These are phyloP conservation scores for Therioaphis trifolii DNA, from an alignment of 2,888 invertebrate species.

Conservation along the genomic window DNA sequence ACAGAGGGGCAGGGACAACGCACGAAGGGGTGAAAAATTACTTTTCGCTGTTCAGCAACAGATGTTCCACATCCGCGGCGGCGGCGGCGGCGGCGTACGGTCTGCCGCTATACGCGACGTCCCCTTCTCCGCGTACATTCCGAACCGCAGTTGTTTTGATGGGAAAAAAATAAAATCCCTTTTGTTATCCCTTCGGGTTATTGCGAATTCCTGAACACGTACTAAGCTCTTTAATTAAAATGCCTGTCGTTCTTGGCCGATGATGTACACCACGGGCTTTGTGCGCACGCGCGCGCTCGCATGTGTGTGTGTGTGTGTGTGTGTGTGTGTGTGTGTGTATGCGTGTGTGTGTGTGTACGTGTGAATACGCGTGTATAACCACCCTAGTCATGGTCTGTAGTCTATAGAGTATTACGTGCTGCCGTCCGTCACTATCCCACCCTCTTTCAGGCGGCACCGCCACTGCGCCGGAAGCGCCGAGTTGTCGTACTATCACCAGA, in stretches of 20 bases:
- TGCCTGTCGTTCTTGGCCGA: constrained; percentile 64
- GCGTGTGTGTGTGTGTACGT: background rate
- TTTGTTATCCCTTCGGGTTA: constrained; percentile 63
- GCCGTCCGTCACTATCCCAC: too few species aligned
- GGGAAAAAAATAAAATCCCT: constrained; percentile 55
- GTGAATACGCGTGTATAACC: background rate
- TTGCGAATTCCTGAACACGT: constrained; percentile 66
- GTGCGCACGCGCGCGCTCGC: too few species aligned
- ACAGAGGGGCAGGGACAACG: background rate
- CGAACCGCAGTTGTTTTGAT: constrained; percentile 60
- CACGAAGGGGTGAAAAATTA: constrained; percentile 60
- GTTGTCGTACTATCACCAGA: background rate
- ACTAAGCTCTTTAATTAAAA: constrained; percentile 65
- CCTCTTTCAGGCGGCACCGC: background rate
- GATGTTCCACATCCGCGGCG: constrained; percentile 59
- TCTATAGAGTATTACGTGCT: background rate
- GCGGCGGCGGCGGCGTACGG: background rate
- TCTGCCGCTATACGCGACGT: too few species aligned
- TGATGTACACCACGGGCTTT: background rate
- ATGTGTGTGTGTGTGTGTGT: background rate
- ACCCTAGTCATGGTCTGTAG: background rate
- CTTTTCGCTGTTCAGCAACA: constrained; percentile 62
- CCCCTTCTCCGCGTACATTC: constrained; percentile 19
- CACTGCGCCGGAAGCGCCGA: background rate
- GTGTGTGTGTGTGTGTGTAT: background rate